Conservation (phyloP, 2,888 invertebrate genomes). For the Elegia similella region DNA sequence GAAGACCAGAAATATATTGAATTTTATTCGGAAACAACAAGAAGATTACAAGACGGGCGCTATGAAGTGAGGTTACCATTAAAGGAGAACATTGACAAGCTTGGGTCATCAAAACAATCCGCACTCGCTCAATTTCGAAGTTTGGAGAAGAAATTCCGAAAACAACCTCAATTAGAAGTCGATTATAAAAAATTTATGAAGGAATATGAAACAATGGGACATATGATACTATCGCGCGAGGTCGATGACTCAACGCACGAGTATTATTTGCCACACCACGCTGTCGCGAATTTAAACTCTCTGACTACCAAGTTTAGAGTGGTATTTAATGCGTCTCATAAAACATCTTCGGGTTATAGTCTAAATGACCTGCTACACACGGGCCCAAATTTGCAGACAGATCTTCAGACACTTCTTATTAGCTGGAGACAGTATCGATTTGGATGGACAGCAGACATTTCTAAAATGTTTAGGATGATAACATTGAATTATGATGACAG, state of each 20-base stretch:
- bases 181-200: conserved; percentile 6
- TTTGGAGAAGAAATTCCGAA: conserved; percentile 14
- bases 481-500: background rate
- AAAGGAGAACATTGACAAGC: no score
- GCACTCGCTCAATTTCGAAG: conserved; percentile 20
- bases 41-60: no score
- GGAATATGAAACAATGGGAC: no score
- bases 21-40: no score
- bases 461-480: background rate
- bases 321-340: conserved; percentile 4
- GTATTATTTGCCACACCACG: conserved; percentile 6
- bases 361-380: background rate
- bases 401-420: background rate
- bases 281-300: background rate
- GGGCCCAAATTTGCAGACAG: no score
- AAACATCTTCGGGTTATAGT: background rate
- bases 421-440: background rate
- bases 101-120: no score
- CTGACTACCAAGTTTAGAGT: no score
- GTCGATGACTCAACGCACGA: conserved; percentile 10
- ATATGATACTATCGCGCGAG: no score
- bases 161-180: background rate
- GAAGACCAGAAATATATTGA: no score
- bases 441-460: background rate
- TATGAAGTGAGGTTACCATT: no score